These are phyloP conservation scores for Diadema setosum DNA, from an alignment of 35 echinoderm and acorn worm species.

Conservation along the genomic window DNA sequence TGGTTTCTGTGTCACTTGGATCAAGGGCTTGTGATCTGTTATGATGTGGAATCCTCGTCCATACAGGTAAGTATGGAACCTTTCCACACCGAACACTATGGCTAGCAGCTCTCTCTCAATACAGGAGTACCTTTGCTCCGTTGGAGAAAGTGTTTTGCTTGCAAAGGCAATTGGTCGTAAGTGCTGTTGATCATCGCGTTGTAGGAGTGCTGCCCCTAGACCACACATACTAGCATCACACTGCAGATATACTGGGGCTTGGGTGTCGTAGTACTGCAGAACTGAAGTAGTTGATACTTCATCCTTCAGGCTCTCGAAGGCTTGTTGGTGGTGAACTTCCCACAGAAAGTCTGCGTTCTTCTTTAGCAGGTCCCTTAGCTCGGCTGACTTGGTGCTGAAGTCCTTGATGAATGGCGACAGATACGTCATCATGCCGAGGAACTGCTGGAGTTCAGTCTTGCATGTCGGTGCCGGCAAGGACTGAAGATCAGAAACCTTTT, in stretches of 20 bases:
- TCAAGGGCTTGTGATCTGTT: constrained; percentile 27
- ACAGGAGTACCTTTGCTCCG: constrained; percentile 23
- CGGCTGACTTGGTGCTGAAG: not conserved
- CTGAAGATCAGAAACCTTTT: not conserved
- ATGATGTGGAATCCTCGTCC: constrained; percentile 31
- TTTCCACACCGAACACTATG: constrained; percentile 1
- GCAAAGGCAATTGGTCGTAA: constrained; percentile 34
- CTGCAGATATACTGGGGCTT: not conserved
- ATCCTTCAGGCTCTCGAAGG: constrained; percentile 26
- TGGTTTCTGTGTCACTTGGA: constrained; percentile 14
- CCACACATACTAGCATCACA: constrained; percentile 39
- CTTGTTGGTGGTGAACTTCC: constrained; percentile 19
- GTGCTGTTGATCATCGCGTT: no score
- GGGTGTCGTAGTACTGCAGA: constrained; percentile 42
- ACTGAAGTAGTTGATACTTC: not conserved
- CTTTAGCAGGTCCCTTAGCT: not conserved
- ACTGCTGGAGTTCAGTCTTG: constrained; percentile 10
- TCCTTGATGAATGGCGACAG: constrained; percentile 55
- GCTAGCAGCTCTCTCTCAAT: constrained; percentile 55
- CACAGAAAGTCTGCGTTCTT: not conserved
- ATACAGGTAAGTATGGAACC: constrained; percentile 43
- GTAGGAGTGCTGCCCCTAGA: constrained; percentile 22
- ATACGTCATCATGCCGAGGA: constrained; percentile 39
- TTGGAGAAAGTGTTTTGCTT: not conserved
- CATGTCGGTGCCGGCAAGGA: not conserved